Base-by-base conservation (phyloP, 37 sponge, comb jelly and placozoan genomes). In the Sycon ciliatum region DNA sequence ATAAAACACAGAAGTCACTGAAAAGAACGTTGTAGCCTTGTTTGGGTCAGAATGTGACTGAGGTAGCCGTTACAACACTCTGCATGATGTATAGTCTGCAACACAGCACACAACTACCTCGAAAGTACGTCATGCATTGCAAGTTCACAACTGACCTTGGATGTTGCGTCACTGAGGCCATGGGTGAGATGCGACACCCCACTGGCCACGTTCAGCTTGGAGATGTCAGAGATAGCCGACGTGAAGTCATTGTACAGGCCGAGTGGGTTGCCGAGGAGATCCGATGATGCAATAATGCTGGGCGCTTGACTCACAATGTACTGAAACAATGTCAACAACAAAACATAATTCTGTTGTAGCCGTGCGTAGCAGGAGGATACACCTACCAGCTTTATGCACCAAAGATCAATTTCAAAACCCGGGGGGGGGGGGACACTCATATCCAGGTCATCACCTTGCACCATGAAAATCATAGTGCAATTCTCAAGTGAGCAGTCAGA, bases 211-310 rank as follows among this genome's bases (percentile, higher is more conserved):
- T 91, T 91, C 0, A 76, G 87, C 33, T 63, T 55, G 7, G 83
- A 54, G 49, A 89, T 58, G 11, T 84, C 91, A 28, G 81, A 61
- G 24, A 95, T 73, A 20, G 89, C 96, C 16, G 88, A 84, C 24
- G 83, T 72, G 20, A 90, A 71, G 73, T 95, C 96, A 58, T 56
- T 81, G 29, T 88, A 29, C 39, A 95, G 76, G 1, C 96, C 96
- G 11, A 88, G 69, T 16, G 92, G 93, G 56, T 95, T 95, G 1
- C 96, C 96, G 26, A 90, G 75, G 69, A 90, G 79, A 53, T 92
- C 89, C 29, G 88, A 78, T 13, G 93, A 87, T 0, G 86, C 89
- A 1, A 85, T 46, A 34, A 92, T 85, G 53, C 71, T 82, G 57
- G 84, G 24, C 18, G 93, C 82, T 56, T 92, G 93, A 28, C 75